Base-by-base conservation (phyloP, 1,140 invertebrate species). In the Rhopalosiphum padi region DNA sequence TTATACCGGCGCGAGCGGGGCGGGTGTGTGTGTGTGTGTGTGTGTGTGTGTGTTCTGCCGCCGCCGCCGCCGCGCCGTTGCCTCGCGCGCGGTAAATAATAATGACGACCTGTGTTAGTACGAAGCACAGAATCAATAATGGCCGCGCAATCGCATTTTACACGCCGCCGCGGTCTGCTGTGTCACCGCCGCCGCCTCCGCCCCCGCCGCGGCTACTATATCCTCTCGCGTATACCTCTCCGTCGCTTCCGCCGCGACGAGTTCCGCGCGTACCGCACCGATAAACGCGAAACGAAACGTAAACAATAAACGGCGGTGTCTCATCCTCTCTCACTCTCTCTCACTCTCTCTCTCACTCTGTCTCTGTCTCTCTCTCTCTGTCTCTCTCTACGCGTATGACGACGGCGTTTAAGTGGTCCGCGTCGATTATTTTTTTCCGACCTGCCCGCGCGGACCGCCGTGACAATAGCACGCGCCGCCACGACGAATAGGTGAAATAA, bases 71-170 rank as follows among this genome's bases (percentile, higher is more conserved):
- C 55, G 35, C 89, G 90, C 30, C 60, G 60, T 82, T 46, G 90
- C 37, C 60, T 91, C 90, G 90, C 90, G 30, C 86, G 41, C 90
- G 41, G 90, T 91, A 91, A 91, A 77, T 91, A 91, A 91, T 91
- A 91, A 91, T 77, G 89, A 77, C 90, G 90, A 91, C 60, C 90
- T 82, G 60, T 91, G 60, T 90, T 37, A 60, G 53, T 77, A 82
- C 60, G 89, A 55, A 90, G 89, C 89, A 90, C 89, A 68, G 60
- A 91, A 91, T 91, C 90, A 91, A 91, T 91, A 77, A 91, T 91
- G 68, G 60, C 68, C 90, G 90, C 90, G 90, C 90, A 91, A 91
- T 91, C 90, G 90, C 90, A 91, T 91, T 91, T 91, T 68, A 68
- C 30, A 55, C 89, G 89, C 41, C 89, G 60, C 60, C 60, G 53